phyloP scores from a whole-genome alignment of 2,797 vertebrate species.

The Capromys pilorides region DNA sequence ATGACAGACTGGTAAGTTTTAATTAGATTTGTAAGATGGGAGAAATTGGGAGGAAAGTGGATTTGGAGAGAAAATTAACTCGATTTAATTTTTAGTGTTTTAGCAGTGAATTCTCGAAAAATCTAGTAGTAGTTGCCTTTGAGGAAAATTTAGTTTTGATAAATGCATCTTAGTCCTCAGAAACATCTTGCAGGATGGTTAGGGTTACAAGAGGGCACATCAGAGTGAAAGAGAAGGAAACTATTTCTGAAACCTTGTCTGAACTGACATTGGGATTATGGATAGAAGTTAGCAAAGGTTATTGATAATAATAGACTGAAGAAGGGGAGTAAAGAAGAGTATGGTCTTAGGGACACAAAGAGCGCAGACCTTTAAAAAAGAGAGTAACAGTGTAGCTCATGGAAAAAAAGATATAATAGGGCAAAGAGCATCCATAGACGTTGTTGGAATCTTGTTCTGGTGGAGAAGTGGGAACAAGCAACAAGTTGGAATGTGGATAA shows the following conservation, averaged over 20 bases:
- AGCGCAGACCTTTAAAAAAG: background rate
- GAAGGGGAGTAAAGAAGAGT: background rate
- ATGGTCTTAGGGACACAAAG: background rate
- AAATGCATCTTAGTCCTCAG: background rate
- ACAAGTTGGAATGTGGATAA: background rate
- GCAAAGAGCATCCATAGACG: rapidly evolving
- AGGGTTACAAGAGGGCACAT: background rate
- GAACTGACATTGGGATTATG: background rate
- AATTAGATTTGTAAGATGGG: background rate
- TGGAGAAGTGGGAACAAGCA: background rate
- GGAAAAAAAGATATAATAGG: background rate
- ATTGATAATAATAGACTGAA: background rate
- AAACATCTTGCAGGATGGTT: background rate
- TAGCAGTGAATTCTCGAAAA: background rate
- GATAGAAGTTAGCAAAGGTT: background rate
- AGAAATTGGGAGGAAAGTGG: background rate
- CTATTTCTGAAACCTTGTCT: background rate
- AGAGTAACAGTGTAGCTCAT: too few species aligned
- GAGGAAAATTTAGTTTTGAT: background rate
- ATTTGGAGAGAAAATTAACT: background rate
- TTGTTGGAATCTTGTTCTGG: background rate
- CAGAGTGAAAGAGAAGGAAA: background rate
- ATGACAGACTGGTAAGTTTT: background rate
- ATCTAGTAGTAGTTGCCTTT: background rate
- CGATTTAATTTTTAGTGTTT: background rate